These are phyloP conservation scores for Antennarius maculatus DNA, from an alignment of 2,797 vertebrate species.

Conservation along the genomic window DNA sequence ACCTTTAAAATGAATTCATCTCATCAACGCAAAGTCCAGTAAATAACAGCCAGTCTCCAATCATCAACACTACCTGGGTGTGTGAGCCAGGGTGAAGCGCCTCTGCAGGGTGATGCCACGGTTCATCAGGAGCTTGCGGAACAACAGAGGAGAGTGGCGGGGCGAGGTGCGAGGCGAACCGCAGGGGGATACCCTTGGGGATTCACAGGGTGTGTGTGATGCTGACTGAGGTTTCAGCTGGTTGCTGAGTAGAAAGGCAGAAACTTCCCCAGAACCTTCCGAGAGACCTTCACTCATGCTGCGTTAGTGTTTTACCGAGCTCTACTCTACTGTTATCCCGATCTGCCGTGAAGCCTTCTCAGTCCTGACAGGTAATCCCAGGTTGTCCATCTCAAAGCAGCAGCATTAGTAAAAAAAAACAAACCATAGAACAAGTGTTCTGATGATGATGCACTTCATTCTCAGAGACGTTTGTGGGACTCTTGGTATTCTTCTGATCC, in stretches of 20 bases:
- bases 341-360: constrained; percentile 9
- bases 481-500: constrained; percentile 13
- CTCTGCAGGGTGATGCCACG: constrained; percentile 82
- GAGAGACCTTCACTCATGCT: constrained; percentile 66
- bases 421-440: neutral
- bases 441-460: constrained; percentile 12
- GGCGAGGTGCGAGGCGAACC: constrained; percentile 82
- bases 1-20: neutral
- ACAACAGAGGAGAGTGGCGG: constrained; percentile 82
- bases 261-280: constrained; percentile 42
- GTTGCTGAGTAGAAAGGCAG: constrained; percentile 39
- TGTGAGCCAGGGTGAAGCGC: constrained; percentile 77
- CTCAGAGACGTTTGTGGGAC: constrained; percentile 18
- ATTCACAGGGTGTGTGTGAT: constrained; percentile 66
- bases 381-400: constrained; percentile 46
- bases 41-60: neutral
- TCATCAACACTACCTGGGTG: constrained; percentile 71
- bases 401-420: constrained; percentile 13
- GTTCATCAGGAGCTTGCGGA: constrained; percentile 86
- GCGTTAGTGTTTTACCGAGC: constrained; percentile 16
- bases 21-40: neutral
- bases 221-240: constrained; percentile 60
- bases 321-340: constrained; percentile 9
- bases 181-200: constrained; percentile 78
- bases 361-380: constrained; percentile 35